Evolutionary conservation across 1,140 invertebrate genomes (phyloP).

Genomic region (Druon quercuslanigerum): DNA sequence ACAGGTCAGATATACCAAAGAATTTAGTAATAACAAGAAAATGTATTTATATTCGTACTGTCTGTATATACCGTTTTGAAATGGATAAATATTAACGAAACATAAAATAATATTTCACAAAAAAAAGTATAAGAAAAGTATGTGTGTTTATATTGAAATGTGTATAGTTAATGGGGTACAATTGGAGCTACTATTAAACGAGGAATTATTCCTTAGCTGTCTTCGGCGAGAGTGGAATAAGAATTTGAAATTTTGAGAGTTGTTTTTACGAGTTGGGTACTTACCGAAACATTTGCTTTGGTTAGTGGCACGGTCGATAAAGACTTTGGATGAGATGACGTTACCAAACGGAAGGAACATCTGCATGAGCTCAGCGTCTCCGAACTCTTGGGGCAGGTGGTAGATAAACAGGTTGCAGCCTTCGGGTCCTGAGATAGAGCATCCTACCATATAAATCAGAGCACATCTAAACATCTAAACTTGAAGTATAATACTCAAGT

Average conservation of each 20-base stretch:
- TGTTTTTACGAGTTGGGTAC: conserved; percentile 62
- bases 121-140: too few relatives aligned
- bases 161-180: neutral
- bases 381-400: conserved; percentile 99
- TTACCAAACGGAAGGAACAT: conserved; percentile 99
- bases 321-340: conserved; percentile 99
- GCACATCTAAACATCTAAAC: conserved; percentile 77
- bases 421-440: conserved; percentile 97
- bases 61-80: too few relatives aligned
- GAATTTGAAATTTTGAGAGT: conserved; percentile 10
- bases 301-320: conserved; percentile 99
- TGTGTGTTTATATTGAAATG: too few relatives aligned
- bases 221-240: neutral
- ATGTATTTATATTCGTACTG: too few relatives aligned
- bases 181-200: neutral
- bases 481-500: conserved; percentile 77
- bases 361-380: conserved; percentile 98
- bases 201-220: neutral
- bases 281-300: conserved; percentile 99
- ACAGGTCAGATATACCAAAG: too few relatives aligned
- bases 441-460: conserved; percentile 85
- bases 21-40: too few relatives aligned
- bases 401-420: conserved; percentile 99
- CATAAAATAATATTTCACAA: too few relatives aligned
- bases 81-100: too few relatives aligned